phyloP scores from a whole-genome alignment of 2,888 invertebrate species.

The Rhamphomyia laevipes region DNA sequence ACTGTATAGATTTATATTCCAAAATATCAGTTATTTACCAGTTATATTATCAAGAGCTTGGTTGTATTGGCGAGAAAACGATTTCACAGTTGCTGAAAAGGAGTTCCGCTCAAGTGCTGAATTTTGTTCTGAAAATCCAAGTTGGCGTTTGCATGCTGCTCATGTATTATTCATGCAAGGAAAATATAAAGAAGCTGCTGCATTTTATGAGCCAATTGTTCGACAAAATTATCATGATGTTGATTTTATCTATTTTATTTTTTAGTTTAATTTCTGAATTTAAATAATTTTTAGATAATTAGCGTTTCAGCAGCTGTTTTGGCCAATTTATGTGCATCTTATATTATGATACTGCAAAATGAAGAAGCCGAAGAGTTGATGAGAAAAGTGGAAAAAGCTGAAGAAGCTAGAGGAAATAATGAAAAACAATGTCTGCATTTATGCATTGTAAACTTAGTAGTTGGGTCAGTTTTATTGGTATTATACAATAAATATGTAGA shows the following conservation, averaged over 20 bases:
- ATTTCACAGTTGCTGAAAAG: constrained; percentile 91
- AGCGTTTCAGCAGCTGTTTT: constrained; percentile 94
- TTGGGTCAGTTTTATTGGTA: constrained; percentile 50
- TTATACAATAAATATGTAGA: background rate
- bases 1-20: constrained; percentile 16
- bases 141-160: constrained; percentile 96
- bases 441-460: constrained; percentile 97
- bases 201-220: constrained; percentile 96
- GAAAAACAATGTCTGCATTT: constrained; percentile 92
- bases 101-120: constrained; percentile 95
- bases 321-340: constrained; percentile 96
- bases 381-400: constrained; percentile 97
- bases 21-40: constrained; percentile 66
- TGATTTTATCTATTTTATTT: background rate
- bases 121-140: constrained; percentile 94
- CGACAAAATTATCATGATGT: constrained; percentile 86
- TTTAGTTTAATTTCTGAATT: background rate
- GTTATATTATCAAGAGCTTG: constrained; percentile 99
- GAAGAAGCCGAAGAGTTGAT: constrained; percentile 98
- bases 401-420: constrained; percentile 74
- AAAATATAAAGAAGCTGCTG: constrained; percentile 95
- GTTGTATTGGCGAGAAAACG: constrained; percentile 95
- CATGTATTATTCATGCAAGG: constrained; percentile 99
- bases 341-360: constrained; percentile 98
- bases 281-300: constrained; percentile 51